A percentile compares a stretch with the other conserved stretches of the same genome.
phyloP scores from a whole-genome alignment of 1,140 invertebrate species.

The Odontomachus brunneus region DNA sequence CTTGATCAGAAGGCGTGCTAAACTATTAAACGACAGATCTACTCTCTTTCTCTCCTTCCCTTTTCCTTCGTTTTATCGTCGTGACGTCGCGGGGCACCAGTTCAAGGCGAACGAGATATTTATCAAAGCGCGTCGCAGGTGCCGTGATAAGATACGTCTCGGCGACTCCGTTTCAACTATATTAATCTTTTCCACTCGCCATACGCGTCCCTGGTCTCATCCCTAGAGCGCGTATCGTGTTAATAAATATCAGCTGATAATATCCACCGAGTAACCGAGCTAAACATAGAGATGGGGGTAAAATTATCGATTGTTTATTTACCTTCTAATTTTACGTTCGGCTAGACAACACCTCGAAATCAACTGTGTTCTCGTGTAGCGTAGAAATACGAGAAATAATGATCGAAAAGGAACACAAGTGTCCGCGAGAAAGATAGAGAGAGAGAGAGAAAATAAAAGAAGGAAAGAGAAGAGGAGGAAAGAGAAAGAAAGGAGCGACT shows the following conservation, averaged over 20 bases:
- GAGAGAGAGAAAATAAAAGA: not conserved
- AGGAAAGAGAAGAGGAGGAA: not conserved
- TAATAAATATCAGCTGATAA: not conserved
- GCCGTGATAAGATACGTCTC: not conserved
- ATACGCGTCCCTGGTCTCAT: not conserved
- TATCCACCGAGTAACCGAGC: not conserved
- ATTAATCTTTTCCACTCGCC: constrained; percentile 18
- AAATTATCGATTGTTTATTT: not conserved
- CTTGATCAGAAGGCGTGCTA: not conserved
- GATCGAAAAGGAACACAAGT: not conserved
- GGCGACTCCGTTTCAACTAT: not conserved
- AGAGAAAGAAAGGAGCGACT: not conserved
- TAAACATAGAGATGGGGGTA: not conserved
- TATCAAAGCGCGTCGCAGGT: constrained; percentile 6
- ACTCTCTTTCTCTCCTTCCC: not conserved
- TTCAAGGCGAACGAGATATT: constrained; percentile 13
- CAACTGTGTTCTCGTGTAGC: not conserved
- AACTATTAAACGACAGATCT: constrained; percentile 25
- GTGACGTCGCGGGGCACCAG: not conserved
- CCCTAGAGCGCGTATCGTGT: not conserved
- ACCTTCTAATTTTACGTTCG: not conserved
- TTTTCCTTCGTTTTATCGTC: not conserved
- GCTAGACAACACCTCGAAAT: not conserved
- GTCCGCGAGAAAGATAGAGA: not conserved
- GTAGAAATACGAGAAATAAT: not conserved